Percentiles rank a stretch among this genome's conserved stretches.
Conservation (phyloP, 2,888 invertebrate genomes). For the Caenorhabditis auriculariae region DNA sequence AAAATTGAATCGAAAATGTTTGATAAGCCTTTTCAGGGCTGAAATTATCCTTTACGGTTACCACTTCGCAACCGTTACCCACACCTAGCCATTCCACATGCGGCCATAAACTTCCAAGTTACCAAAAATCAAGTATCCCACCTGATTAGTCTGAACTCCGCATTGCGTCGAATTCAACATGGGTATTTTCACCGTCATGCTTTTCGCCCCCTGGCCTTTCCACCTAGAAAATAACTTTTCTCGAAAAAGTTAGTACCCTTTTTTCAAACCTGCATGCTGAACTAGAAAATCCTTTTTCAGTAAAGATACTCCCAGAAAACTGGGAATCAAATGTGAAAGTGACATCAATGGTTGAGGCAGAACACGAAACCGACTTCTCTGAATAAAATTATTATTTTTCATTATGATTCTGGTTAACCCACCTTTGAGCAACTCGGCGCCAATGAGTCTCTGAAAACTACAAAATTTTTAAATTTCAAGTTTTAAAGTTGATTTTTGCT, state of each 20-base stretch:
- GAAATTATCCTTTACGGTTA: too few relatives aligned
- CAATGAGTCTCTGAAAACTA: not conserved
- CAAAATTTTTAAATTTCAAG: too few relatives aligned
- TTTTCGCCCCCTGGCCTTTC: constrained; percentile 41
- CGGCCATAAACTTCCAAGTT: too few relatives aligned
- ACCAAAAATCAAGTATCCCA: too few relatives aligned
- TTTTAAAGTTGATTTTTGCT: too few relatives aligned
- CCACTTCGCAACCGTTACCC: too few relatives aligned
- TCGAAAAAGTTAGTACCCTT: not conserved
- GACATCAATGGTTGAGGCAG: constrained; percentile 43
- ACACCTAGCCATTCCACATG: too few relatives aligned
- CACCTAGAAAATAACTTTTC: constrained; percentile 23
- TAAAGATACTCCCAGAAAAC: constrained; percentile 48
- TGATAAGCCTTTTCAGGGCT: too few relatives aligned
- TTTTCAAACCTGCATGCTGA: constrained; percentile 4
- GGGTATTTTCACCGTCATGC: constrained; percentile 36
- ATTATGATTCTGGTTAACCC: not conserved
- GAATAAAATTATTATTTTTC: constrained; percentile 1
- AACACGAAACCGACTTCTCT: constrained; percentile 47
- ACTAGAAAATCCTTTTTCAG: constrained; percentile 37
- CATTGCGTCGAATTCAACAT: constrained; percentile 44
- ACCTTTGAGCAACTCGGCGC: not conserved
- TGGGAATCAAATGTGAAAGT: constrained; percentile 30
- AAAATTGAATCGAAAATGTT: too few relatives aligned
- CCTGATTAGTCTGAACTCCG: constrained; percentile 37